phyloP scores from a whole-genome alignment of 2,888 invertebrate genomes.

The Phengaris alcon region DNA sequence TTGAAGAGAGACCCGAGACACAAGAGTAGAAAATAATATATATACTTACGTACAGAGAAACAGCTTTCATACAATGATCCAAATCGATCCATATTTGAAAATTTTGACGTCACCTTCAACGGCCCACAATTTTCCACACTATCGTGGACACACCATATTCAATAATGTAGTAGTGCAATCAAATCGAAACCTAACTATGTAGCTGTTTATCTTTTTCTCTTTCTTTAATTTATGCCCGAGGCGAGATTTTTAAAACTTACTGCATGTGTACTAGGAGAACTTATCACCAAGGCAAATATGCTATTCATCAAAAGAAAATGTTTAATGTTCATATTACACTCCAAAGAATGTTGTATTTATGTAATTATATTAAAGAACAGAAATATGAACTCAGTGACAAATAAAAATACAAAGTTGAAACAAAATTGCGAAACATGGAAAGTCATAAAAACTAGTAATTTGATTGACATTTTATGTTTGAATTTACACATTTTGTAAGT shows the following conservation, averaged over 20 bases:
- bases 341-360: background rate
- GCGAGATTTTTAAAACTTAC: background rate
- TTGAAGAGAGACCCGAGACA: too few species aligned
- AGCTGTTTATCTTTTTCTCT: too few species aligned
- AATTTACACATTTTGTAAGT: background rate
- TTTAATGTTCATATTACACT: background rate
- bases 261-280: background rate
- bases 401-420: background rate
- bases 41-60: too few species aligned
- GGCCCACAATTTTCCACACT: too few species aligned
- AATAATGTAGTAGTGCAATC: too few species aligned
- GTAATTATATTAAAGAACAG: background rate
- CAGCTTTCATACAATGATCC: too few species aligned
- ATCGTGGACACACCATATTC: too few species aligned
- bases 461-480: background rate
- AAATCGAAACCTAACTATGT: too few species aligned
- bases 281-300: background rate
- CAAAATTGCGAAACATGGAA: background rate
- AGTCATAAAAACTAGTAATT: background rate
- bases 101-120: too few species aligned
- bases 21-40: too few species aligned
- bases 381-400: background rate
- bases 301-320: background rate
- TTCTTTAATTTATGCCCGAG: too few species aligned
- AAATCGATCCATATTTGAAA: too few species aligned